phyloP scores from a whole-genome alignment of 2,888 invertebrate genomes.

The Anoplius nigerrimus region DNA sequence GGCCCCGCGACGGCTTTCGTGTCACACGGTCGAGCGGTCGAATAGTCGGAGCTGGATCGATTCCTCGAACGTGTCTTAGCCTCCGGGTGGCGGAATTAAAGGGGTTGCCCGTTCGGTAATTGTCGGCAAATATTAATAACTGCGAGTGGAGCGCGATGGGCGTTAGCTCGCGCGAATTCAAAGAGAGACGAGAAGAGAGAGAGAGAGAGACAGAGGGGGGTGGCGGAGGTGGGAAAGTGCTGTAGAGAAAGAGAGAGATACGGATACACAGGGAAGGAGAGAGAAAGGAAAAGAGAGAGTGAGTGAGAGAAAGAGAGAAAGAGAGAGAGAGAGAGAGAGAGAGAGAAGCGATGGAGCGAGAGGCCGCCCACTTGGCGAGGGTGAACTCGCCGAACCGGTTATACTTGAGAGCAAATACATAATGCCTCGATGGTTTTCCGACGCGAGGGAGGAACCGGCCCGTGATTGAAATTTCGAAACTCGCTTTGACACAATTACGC shows the following conservation, averaged over 20 bases:
- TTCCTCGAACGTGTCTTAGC: conserved; percentile 67
- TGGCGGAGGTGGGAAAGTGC: neutral
- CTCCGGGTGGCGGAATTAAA: conserved; percentile 67
- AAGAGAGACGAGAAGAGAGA: neutral
- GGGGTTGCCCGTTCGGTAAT: conserved; percentile 70
- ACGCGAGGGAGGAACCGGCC: conserved; percentile 48
- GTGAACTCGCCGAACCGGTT: conserved; percentile 68
- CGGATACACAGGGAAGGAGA: neutral
- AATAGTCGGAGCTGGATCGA: conserved; percentile 42
- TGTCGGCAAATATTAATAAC: conserved; percentile 75
- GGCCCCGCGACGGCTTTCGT: too few species aligned
- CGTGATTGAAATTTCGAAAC: conserved; percentile 74
- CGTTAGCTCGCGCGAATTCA: conserved; percentile 6
- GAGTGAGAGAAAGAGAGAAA: conserved; percentile 18
- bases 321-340: conserved; percentile 26
- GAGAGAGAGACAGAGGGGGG: neutral
- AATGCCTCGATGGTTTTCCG: conserved; percentile 73
- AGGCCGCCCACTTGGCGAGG: conserved; percentile 60
- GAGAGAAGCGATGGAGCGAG: conserved; percentile 55
- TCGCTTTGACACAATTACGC: conserved; percentile 74
- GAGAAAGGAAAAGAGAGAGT: conserved; percentile 35
- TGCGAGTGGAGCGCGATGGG: conserved; percentile 37
- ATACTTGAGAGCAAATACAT: conserved; percentile 73
- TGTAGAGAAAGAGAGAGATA: neutral
- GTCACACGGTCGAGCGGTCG: neutral